phyloP scores from a whole-genome alignment of 2,888 invertebrate species.

The Drosophila pegasa region DNA sequence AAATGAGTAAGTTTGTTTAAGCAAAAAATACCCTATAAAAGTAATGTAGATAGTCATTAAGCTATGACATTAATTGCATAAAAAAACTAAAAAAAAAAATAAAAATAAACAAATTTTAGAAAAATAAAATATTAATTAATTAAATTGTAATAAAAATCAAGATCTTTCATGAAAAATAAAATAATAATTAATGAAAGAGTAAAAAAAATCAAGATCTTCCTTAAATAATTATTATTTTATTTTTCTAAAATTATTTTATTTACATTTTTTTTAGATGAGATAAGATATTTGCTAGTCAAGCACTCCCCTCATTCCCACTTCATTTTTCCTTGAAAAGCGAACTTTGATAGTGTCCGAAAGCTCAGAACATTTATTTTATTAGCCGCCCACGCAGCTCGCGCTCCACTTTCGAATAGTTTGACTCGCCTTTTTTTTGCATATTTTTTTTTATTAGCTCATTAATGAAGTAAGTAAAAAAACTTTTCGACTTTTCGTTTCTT shows the following conservation, averaged over 20 bases:
- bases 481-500: constrained; percentile 34
- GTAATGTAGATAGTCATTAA: not conserved
- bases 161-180: no score
- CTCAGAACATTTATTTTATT: constrained; percentile 32
- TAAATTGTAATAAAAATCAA: no score
- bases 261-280: no score
- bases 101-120: no score
- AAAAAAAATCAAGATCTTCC: no score
- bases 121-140: no score
- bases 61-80: no score
- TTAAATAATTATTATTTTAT: no score
- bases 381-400: constrained; percentile 1
- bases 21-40: not conserved
- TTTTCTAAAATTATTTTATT: no score
- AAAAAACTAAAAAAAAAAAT: no score
- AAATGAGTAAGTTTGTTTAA: not conserved
- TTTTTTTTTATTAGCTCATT: constrained; percentile 27
- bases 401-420: constrained; percentile 21
- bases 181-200: no score
- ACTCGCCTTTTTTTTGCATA: constrained; percentile 5
- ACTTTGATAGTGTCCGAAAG: constrained; percentile 8
- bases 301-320: not conserved
- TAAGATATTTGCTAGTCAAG: no score
- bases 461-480: constrained; percentile 35
- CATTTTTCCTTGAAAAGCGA: not conserved